Conservation (phyloP, 2,113 vertebrate species). For the Chaenocephalus aceratus region DNA sequence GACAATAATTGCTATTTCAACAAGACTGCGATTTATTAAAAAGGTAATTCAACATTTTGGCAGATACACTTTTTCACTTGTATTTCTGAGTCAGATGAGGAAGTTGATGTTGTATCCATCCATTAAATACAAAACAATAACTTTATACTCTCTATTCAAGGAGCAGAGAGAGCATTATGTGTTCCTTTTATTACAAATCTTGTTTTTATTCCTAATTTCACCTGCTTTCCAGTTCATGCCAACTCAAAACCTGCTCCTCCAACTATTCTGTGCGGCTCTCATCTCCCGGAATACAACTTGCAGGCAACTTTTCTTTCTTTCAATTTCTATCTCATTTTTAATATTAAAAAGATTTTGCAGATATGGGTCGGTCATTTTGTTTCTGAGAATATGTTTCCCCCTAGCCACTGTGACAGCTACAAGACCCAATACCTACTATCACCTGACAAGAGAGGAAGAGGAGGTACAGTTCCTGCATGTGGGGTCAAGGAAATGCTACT, state of each 20-base stretch:
- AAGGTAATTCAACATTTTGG: not conserved
- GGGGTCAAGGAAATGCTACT: not conserved
- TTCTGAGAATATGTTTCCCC: conserved; percentile 5
- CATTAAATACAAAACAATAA: not conserved
- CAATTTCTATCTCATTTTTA: not conserved
- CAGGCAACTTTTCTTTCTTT: conserved; percentile 3
- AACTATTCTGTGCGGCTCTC: not conserved
- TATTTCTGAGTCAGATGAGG: not conserved
- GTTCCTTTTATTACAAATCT: not conserved
- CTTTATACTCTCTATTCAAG: not conserved
- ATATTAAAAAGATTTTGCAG: conserved; percentile 23
- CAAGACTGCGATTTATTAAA: not conserved
- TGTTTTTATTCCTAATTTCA: conserved; percentile 9
- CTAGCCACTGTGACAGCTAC: conserved; percentile 41
- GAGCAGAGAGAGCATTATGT: not conserved
- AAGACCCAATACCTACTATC: conserved; percentile 25
- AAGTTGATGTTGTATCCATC: not conserved
- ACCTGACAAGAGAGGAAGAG: conserved; percentile 21
- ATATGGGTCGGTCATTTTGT: conserved; percentile 8
- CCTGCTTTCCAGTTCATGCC: not conserved
- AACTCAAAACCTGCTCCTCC: not conserved
- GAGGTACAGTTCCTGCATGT: not conserved
- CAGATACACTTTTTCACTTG: not conserved
- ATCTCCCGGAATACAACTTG: not conserved
- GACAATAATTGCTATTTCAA: not conserved